Conservation (phyloP, 2,797 vertebrate genomes). For the Martes flavigula region DNA sequence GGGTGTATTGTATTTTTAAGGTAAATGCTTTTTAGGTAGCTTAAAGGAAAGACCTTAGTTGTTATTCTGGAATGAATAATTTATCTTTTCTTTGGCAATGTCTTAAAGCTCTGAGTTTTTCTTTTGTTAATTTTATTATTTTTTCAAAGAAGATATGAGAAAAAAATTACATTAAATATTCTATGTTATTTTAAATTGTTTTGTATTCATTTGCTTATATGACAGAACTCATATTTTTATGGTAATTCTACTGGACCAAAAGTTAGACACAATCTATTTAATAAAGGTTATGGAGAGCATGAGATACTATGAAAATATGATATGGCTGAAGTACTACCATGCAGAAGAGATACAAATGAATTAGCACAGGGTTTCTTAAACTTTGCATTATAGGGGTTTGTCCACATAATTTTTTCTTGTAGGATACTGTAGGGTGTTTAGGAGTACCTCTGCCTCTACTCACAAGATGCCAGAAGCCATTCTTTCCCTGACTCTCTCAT, state of each 20-base stretch:
- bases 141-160: neutral
- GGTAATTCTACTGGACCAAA: neutral
- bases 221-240: neutral
- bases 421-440: neutral
- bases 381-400: neutral
- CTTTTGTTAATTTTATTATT: neutral
- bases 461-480: neutral
- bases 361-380: neutral
- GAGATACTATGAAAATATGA: neutral
- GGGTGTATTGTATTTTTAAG: neutral
- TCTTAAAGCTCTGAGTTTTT: neutral
- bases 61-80: neutral
- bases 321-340: neutral
- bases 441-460: neutral
- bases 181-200: neutral
- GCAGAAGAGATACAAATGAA: neutral
- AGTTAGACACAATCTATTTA: neutral
- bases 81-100: neutral
- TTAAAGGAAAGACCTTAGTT: neutral
- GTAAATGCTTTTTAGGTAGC: neutral
- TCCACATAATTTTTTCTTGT: neutral
- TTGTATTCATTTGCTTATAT: neutral
- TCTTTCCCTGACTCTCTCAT: neutral
- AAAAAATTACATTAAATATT: neutral
- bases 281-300: neutral